Percentiles rank a stretch among this genome's conserved stretches.
Evolutionary conservation across 2,113 vertebrate genomes (phyloP).

Genomic region (Melospiza georgiana): DNA sequence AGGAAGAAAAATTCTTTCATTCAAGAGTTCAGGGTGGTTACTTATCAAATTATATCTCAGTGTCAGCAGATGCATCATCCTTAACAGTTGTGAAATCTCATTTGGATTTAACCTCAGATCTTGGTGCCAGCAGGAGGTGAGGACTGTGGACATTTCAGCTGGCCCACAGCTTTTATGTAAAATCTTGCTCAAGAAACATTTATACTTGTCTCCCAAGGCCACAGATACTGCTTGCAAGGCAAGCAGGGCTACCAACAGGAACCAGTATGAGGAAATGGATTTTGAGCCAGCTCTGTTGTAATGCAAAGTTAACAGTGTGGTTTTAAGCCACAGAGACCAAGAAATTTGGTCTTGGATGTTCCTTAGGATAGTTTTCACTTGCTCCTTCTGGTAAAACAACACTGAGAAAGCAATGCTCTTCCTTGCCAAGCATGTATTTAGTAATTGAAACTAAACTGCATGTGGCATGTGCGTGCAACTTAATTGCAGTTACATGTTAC

Average conservation of each 20-base stretch:
- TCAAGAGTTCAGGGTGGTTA: not conserved
- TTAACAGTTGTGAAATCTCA: not conserved
- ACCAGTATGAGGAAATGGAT: not conserved
- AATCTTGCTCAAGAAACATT: not conserved
- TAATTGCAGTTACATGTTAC: not conserved
- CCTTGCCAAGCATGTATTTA: not conserved
- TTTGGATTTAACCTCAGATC: not conserved
- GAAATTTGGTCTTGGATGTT: not conserved
- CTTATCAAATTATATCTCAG: not conserved
- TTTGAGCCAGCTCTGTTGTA: not conserved
- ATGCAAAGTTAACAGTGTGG: not conserved
- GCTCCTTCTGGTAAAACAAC: not conserved
- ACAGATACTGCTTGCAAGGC: not conserved
- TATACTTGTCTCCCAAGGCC: not conserved
- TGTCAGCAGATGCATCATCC: not conserved
- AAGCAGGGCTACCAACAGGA: not conserved
- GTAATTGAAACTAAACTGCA: not conserved
- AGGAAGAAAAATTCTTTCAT: not conserved
- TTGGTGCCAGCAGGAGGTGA: not conserved
- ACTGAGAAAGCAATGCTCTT: not conserved
- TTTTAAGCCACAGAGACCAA: not conserved
- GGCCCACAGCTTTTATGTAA: not conserved
- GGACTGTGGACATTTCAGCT: not conserved
- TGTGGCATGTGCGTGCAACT: not conserved
- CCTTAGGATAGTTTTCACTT: not conserved